Percentiles rank a stretch among this genome's conserved stretches.
Conservation (phyloP, 2,888 invertebrate genomes). For the Pyrgus malvae region DNA sequence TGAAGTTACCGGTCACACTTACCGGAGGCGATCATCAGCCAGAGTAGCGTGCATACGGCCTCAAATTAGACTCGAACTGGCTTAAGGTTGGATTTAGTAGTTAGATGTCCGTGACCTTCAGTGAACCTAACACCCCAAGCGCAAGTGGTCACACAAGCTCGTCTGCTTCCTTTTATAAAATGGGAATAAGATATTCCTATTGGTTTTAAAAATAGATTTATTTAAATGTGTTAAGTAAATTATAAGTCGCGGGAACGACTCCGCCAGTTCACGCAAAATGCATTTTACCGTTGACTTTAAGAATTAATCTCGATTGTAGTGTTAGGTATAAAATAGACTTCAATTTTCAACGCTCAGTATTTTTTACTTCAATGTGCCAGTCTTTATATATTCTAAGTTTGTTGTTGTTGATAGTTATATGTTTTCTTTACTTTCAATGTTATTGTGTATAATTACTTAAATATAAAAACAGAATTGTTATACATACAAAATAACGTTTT, state of each 20-base stretch:
- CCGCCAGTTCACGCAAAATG: conserved; percentile 12
- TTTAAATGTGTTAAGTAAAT: neutral
- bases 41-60: too few relatives aligned
- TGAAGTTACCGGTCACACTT: too few relatives aligned
- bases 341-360: neutral
- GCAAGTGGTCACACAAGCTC: too few relatives aligned
- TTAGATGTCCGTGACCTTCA: too few relatives aligned
- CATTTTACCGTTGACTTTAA: conserved; percentile 10
- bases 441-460: neutral
- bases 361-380: conserved; percentile 15
- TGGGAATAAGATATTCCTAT: too few relatives aligned
- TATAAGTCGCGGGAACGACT: neutral
- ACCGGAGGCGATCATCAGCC: too few relatives aligned
- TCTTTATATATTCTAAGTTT: neutral
- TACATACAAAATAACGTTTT: neutral
- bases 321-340: neutral
- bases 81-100: too few relatives aligned
- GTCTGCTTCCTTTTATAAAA: too few relatives aligned
- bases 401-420: neutral
- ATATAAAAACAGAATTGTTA: too few relatives aligned
- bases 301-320: neutral
- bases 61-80: too few relatives aligned
- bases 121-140: too few relatives aligned
- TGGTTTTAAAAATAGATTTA: too few relatives aligned
- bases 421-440: neutral